Base-by-base conservation (phyloP, 2,113 vertebrate genomes). In the Phalacrocorax pelagicus region DNA sequence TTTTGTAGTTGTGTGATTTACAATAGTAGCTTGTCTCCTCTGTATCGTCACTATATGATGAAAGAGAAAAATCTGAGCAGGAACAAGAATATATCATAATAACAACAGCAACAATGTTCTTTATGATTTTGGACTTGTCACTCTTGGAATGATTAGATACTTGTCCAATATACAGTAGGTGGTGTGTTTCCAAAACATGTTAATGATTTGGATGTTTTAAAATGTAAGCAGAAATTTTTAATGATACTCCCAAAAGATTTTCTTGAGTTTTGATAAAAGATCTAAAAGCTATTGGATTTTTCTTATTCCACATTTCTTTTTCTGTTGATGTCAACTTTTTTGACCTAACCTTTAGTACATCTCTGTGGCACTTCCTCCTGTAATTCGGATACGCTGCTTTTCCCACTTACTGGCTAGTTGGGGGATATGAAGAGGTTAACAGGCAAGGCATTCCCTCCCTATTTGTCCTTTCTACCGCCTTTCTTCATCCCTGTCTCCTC, bases 61-160 rank as follows among this genome's bases (percentile, higher is more conserved):
- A 90, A 95, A 91, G 66, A 89, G 85, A 92, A 94, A 95, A 95
- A 70, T 90, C 38, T 82, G 78, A 88, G 71, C 92, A 94, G 46
- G 46, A 82, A n/a, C 40, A 88, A 66, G 84, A 90, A 82, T 49
- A 81, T 61, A 86, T 95, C 80, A 88, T 91, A 36, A 15, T 73
- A 92, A 89, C 24, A 84, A 40, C 74, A 86, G 69, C 30, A 94
- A 82, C 77, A 87, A 55, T 62, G 13, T 94, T 92, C 57, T 92
- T 58, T 82, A 80, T 95, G 5, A 63, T 77, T 87, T 96, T 88
- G 42, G 51, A 82, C 40, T 75, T 91, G 62, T 52, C 81, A 44
- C 5, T 79, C 36, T 74, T 84, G 17, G 44, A 93, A 67, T 92
- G 9, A 93, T 92, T 91, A 75, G n/a, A 36, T 91, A 49, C 18